Evolutionary conservation across 2,888 invertebrate genomes (phyloP), one percentile per base, ranked within the genome.

Genomic region (Vanessa cardui): DNA sequence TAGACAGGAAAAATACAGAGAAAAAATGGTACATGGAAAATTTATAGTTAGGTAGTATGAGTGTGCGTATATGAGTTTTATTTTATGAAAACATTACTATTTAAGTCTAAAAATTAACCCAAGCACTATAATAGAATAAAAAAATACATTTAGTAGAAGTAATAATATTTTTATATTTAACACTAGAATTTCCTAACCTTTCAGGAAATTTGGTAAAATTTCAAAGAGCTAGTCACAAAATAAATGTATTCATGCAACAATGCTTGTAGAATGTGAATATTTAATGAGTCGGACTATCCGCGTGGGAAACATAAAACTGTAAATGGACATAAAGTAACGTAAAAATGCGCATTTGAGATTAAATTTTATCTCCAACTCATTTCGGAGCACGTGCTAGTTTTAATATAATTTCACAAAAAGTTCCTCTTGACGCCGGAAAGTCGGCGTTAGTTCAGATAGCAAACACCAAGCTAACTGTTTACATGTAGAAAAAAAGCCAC

Each of bases 341-440:
- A 68, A 68, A 68, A 64, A 68, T 68, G 63, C 60, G 59, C 59
- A 68, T 64, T 60, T 64, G 44, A 21, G 56, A 60, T 68, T 64
- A 60, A 64, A 60, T 68, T 68, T 61, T 20, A 64, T 68, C 68
- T 64, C 52, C 31, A 16, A 1, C 45, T 49, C 61, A 64, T 68
- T 64, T 68, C 60, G 31, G 21, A 49, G 47, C n/a, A 56, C 56
- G 56, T 46, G 49, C 46, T 39, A 66, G 45, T 66, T 71, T 66
- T 52, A 47, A 49, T 62, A 60, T 66, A 66, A 61, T 50, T 68
- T 58, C 26, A 33, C 39, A 56, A 46, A 70, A 68, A 68, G 59
- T 64, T 71, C 63, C 26, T 18, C 56, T 59, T 56, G 45, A 54
- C 45, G 50, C 54, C 54, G 65, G 54, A 63, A 59, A 64, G 16